Conservation (phyloP, 2,888 invertebrate genomes). For the Drosophila cognata region DNA sequence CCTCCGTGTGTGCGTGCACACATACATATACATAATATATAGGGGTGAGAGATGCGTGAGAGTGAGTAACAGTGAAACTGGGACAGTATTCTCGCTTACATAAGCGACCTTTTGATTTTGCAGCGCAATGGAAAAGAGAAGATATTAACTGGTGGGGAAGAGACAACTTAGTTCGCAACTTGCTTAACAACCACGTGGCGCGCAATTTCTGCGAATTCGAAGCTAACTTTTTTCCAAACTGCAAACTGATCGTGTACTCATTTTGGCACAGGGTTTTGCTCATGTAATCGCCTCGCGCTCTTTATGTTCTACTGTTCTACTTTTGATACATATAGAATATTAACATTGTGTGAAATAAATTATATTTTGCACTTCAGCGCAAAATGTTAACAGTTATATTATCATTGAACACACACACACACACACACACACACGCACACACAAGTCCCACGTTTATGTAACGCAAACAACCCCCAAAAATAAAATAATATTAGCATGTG, state of each 20-base stretch:
- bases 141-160: slow-evolving; percentile 1
- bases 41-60: slow-evolving; percentile 17
- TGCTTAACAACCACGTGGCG: slow-evolving; percentile 74
- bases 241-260: slow-evolving; percentile 30
- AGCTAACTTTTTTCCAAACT: slow-evolving; percentile 5
- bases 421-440: slow-evolving; percentile 30
- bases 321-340: slow-evolving; percentile 8
- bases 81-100: slow-evolving; percentile 63
- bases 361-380: slow-evolving; percentile 37
- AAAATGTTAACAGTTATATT: slow-evolving; percentile 5
- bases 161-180: slow-evolving; percentile 29
- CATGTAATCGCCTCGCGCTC: slow-evolving; percentile 65
- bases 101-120: slow-evolving; percentile 47
- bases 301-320: slow-evolving; percentile 46
- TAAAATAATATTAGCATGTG: slow-evolving; percentile 26
- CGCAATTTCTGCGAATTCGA: slow-evolving; percentile 41
- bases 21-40: not conserved
- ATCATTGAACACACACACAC: slow-evolving; percentile 22
- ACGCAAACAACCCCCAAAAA: slow-evolving; percentile 71
- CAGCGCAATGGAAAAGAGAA: slow-evolving; percentile 13
- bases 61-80: slow-evolving; percentile 37
- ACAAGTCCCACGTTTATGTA: slow-evolving; percentile 70
- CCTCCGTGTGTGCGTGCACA: slow-evolving; percentile 1
- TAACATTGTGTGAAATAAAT: slow-evolving; percentile 3
- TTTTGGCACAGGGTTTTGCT: slow-evolving; percentile 32